Percentiles rank a stretch among this genome's conserved stretches.
These are phyloP conservation scores for Eurypyga helias DNA, from an alignment of 2,113 vertebrate species.

Conservation along the genomic window DNA sequence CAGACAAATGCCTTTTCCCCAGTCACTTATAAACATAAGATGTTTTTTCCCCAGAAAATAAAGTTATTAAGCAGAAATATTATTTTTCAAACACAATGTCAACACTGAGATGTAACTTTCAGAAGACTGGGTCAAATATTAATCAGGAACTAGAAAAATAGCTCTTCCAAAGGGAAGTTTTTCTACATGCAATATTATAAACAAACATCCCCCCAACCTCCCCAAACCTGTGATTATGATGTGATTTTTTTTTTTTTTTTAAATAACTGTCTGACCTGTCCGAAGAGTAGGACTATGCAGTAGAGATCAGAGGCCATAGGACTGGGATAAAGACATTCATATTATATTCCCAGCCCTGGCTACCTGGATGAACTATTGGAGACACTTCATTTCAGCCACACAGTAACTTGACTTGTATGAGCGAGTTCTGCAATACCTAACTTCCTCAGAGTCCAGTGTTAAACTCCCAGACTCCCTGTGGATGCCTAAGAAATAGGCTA, in stretches of 20 bases:
- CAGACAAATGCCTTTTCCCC: not conserved
- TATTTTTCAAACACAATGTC: not conserved
- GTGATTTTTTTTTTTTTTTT: not conserved
- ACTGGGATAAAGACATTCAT: too few species aligned
- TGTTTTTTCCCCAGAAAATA: not conserved
- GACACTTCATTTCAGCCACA: not conserved
- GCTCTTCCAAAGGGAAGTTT: not conserved
- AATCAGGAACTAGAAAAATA: not conserved
- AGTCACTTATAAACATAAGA: not conserved
- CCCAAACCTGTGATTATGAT: not conserved
- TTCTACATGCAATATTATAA: not conserved
- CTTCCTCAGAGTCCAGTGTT: not conserved
- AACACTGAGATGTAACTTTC: not conserved
- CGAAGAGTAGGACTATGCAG: not conserved
- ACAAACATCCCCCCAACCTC: too few species aligned
- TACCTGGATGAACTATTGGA: not conserved
- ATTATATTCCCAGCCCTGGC: not conserved
- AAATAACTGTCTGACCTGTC: not conserved
- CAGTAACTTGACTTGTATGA: not conserved
- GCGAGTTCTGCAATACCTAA: not conserved
- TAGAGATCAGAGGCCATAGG: not conserved
- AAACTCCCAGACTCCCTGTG: not conserved
- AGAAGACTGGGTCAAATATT: not conserved
- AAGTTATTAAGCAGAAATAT: not conserved
- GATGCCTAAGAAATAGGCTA: not conserved